Base-by-base conservation (phyloP, 1,140 invertebrate genomes). In the Drosophila quadrilineata region DNA sequence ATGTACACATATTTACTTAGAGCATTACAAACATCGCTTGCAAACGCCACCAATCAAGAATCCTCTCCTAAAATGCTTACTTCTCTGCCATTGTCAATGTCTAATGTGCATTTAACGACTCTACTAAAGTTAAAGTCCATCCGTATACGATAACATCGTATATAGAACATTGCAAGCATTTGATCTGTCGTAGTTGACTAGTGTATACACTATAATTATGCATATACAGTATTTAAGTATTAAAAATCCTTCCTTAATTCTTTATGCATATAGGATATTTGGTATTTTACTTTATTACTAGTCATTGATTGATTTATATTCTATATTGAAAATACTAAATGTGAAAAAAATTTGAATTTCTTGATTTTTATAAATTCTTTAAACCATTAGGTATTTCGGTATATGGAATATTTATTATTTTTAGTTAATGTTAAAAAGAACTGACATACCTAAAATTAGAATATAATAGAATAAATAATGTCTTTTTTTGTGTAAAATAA, bases 21-120 rank as follows among this genome's bases (percentile, higher is more conserved):
- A 29, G 21, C 29, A 45, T 12, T 28, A 26, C 6, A 35, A 41
- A 19, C 16, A 10, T 24, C 12, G 38, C 45, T 24, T 33, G 26
- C 38, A n/a, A n/a, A n/a, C n/a, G n/a, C n/a, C n/a, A 48, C 28
- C 50, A 63, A 46, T 63, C 57, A 75, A 65, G 66, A 45, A 49
- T 33, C 57, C 24, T 59, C 36, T 67, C 76, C n/a, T 69, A 72
- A 69, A 82, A 66, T 60, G 62, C 76, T 64, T 71, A 31, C 48
- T 45, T 60, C 48, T 46, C 53, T 84, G 72, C 73, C 76, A 73
- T 68, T 84, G 77, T 82, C 72, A 71, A 75, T 80, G 71, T 72
- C 75, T 82, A 80, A 80, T 80, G 76, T 82, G 50, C 76, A 75
- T 84, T 82, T 82, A 82, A 82, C 77, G 73, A 84, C 59, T 56